A percentile compares a stretch with the other conserved stretches of the same genome.
Evolutionary conservation across 2,797 vertebrate species (phyloP).

Genomic region (Oophaga sylvatica): DNA sequence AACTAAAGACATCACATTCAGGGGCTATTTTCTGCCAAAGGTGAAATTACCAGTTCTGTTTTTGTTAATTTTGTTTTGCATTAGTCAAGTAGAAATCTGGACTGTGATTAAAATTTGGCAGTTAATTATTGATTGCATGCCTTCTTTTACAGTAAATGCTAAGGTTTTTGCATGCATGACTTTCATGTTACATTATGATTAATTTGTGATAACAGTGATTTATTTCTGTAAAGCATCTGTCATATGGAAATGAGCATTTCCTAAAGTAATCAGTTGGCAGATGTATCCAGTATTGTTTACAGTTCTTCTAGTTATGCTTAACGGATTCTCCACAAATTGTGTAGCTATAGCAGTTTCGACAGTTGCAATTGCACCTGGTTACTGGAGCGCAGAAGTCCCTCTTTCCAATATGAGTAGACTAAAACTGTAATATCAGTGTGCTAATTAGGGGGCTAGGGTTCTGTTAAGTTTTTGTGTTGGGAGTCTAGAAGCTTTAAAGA

Average conservation of each 20-base stretch:
- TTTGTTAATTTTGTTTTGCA: background rate
- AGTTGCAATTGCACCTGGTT: background rate
- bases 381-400: background rate
- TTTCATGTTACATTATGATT: background rate
- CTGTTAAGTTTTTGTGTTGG: background rate
- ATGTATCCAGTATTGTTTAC: no score
- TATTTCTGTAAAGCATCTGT: background rate
- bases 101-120: background rate
- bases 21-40: conserved; percentile 69
- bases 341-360: no score
- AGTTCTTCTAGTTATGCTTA: no score
- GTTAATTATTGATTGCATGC: background rate
- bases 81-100: background rate
- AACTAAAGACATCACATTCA: conserved; percentile 63
- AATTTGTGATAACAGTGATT: background rate
- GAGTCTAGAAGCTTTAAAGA: background rate
- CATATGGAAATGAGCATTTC: no score
- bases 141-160: background rate
- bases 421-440: background rate
- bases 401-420: no score
- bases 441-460: background rate
- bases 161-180: background rate
- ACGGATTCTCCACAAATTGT: no score
- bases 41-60: conserved; percentile 15
- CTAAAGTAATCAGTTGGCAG: no score